Evolutionary conservation across 2,797 vertebrate species (phyloP).

Genomic region (Huso huso): DNA sequence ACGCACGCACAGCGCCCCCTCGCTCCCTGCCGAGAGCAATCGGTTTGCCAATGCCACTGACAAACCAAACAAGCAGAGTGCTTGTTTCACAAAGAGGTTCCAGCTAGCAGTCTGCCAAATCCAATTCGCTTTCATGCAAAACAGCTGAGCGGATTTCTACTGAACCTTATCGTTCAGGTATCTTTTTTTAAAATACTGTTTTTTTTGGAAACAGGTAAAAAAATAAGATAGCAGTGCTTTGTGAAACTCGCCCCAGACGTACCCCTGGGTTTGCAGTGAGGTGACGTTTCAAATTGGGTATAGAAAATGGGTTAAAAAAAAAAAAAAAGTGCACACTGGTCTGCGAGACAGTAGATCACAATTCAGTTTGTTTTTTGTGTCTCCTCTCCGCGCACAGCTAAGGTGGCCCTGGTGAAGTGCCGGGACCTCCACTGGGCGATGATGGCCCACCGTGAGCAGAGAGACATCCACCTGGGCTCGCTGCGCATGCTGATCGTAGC

Average conservation of each 20-base stretch:
- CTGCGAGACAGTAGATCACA: no score
- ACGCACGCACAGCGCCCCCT: not conserved
- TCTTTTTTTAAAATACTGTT: no score
- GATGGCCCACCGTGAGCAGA: slow-evolving; percentile 94
- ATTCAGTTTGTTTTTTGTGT: not conserved
- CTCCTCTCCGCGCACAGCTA: slow-evolving; percentile 53
- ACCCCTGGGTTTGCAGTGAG: not conserved
- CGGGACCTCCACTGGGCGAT: slow-evolving; percentile 98
- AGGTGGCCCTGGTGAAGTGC: slow-evolving; percentile 88
- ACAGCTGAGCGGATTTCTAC: no score
- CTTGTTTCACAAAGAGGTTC: no score
- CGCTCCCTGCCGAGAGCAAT: not conserved
- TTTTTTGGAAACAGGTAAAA: no score
- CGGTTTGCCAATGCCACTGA: not conserved
- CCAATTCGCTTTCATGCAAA: no score
- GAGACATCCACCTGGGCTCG: slow-evolving; percentile 86
- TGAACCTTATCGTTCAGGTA: no score
- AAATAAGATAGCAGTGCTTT: no score
- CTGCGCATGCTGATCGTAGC: slow-evolving; percentile 93
- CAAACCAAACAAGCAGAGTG: no score
- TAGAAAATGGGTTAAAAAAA: no score
- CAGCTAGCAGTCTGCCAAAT: no score
- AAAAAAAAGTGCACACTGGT: no score
- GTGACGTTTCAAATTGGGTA: not conserved
- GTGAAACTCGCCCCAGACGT: not conserved